Conservation (phyloP, 1,140 invertebrate species). For the Drosophila watanabei region DNA sequence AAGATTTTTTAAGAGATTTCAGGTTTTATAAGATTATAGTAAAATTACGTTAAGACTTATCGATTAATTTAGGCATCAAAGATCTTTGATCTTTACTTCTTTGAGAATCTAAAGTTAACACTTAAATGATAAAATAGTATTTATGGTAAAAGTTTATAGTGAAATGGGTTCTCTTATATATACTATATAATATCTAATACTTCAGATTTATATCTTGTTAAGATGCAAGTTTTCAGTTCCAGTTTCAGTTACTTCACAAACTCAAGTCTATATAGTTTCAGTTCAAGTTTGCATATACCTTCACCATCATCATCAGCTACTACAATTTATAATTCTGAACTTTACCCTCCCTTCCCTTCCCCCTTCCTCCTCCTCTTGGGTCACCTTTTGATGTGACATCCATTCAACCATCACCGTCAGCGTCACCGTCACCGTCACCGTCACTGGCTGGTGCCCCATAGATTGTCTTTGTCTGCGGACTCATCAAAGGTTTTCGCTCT, state of each 20-base stretch:
- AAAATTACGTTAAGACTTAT: no score
- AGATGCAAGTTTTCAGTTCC: background rate
- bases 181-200: background rate
- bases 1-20: background rate
- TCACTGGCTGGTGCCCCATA: constrained; percentile 1
- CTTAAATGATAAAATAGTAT: no score
- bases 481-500: constrained; percentile 52
- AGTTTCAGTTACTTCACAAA: background rate
- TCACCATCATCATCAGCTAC: background rate
- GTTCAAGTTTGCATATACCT: background rate
- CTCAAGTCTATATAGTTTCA: background rate
- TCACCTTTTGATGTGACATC: constrained; percentile 33
- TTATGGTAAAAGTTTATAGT: background rate
- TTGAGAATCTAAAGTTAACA: no score
- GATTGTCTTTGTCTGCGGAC: constrained; percentile 21
- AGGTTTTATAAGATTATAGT: no score
- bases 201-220: background rate
- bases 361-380: background rate
- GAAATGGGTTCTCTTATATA: background rate
- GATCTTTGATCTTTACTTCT: no score
- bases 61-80: no score
- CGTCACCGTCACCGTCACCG: background rate
- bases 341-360: no score
- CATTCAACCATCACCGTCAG: constrained; percentile 16
- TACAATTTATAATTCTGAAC: background rate